phyloP scores from a whole-genome alignment of 1,140 invertebrate genomes.

The Oreohelix idahoensis region DNA sequence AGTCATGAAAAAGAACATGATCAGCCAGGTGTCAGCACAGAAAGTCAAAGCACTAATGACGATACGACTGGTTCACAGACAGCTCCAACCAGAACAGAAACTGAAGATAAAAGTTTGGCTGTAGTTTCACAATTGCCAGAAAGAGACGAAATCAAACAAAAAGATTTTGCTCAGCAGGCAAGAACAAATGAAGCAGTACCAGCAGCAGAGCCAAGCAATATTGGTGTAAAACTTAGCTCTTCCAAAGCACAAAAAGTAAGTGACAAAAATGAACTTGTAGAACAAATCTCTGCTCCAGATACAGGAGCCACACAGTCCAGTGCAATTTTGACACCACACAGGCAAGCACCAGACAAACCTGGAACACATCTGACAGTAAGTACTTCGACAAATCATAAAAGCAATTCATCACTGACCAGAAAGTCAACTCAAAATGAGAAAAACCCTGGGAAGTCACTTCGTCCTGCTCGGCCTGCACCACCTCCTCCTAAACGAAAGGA shows the following conservation, averaged over 20 bases:
- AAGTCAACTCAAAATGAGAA: not conserved
- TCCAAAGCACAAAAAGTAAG: not conserved
- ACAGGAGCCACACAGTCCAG: not conserved
- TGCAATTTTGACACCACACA: not conserved
- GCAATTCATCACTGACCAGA: not conserved
- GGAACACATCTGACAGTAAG: not conserved
- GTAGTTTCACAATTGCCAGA: not conserved
- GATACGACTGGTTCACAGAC: not conserved
- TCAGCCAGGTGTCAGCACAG: not conserved
- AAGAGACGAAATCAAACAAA: not conserved
- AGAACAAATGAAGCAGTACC: not conserved
- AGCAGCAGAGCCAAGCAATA: not conserved
- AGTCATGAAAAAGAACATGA: not conserved
- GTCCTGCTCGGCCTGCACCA: conserved; percentile 25
- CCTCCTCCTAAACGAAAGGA: conserved; percentile 9
- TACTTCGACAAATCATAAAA: not conserved
- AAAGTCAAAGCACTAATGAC: not conserved
- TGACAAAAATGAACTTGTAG: not conserved
- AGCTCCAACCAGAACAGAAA: not conserved
- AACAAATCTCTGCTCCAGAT: not conserved
- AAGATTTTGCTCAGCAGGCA: not conserved
- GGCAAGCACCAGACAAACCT: not conserved
- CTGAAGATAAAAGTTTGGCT: not conserved
- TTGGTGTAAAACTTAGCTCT: not conserved
- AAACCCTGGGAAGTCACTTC: not conserved